Evolutionary conservation across 2,113 vertebrate species (phyloP).

Genomic region (Bambusicola thoracicus): DNA sequence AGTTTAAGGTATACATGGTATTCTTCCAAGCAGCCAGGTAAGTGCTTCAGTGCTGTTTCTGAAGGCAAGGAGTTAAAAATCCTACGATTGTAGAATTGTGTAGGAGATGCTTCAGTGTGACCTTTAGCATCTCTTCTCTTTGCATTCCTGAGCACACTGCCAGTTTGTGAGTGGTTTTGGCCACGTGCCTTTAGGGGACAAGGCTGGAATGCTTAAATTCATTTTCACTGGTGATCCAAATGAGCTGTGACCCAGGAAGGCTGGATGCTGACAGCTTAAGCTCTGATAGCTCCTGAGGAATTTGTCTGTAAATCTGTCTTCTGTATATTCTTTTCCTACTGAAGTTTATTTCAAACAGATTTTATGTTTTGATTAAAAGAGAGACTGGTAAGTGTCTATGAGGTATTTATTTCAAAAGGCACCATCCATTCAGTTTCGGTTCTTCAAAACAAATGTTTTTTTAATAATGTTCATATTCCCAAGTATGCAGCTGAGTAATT

Average conservation of each 20-base stretch:
- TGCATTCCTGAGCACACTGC: constrained; percentile 38
- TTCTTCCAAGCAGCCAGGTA: not conserved
- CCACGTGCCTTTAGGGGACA: constrained; percentile 39
- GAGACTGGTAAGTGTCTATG: not conserved
- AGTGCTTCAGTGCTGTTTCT: not conserved
- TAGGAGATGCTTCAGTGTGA: constrained; percentile 26
- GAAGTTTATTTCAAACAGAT: not conserved
- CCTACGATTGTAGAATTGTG: not conserved
- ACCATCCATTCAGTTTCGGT: not conserved
- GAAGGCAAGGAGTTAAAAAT: constrained; percentile 53
- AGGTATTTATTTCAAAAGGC: not conserved
- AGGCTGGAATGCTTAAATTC: constrained; percentile 39
- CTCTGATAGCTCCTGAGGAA: not conserved
- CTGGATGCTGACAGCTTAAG: not conserved
- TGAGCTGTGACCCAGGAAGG: not conserved
- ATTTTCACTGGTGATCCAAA: not conserved
- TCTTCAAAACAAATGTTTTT: not conserved
- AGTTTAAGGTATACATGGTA: not conserved
- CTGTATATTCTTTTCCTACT: not conserved
- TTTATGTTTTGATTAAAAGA: not conserved
- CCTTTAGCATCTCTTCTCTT: constrained; percentile 42
- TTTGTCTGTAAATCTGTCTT: not conserved
- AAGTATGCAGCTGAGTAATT: not conserved
- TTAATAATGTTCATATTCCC: not conserved
- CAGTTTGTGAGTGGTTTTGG: not conserved